Base-by-base conservation (phyloP, 2,113 vertebrate species). In the Synodontis membranacea region DNA sequence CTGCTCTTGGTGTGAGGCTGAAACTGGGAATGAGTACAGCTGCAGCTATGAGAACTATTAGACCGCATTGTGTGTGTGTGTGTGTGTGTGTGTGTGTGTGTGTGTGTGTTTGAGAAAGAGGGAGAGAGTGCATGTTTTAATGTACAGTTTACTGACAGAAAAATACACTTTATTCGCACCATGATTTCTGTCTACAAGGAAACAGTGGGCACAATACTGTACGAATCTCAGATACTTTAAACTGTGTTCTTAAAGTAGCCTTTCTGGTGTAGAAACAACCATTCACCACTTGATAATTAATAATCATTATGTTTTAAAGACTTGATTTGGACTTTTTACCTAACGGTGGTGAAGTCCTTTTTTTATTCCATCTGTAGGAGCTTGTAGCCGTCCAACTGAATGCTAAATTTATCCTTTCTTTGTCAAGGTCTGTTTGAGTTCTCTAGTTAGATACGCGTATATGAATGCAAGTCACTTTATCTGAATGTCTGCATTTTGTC, bases 21-120 rank as follows among this genome's bases (percentile, higher is more conserved):
- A 88, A 85, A 83, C 56, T 79, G 42, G 78, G 42, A 34, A 74
- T 76, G 28, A 56, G 25, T 74, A 72, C 64, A 75, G 68, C 86
- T 86, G 85, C 66, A 62, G 23, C 78, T 54, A 42, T 64, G 72
- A 81, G 79, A 17, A 46, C 48, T 80, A 31, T 86, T 84, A 88
- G 83, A 83, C 42, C 4, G 23, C 14, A 54, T 80, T 42, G 19
- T 54, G 52, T 5, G 14, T 21, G 37, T 1, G 39, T 11, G 21
- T 23, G 70, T 44, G 70, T 44, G 70, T 23, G 23, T 23, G 68
- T 19, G 9, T 0, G 19, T 39, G 14, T n/a, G 42, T 37, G 15
- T 46, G 11, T 11, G 25, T n/a, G 44, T 28, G 44, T 25, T 21
- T 5, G 72, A 0, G 9, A 1, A 9, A 37, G 62, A 54, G 12